Evolutionary conservation across 2,113 vertebrate species (phyloP).

Genomic region (Chloropsis hardwickii): DNA sequence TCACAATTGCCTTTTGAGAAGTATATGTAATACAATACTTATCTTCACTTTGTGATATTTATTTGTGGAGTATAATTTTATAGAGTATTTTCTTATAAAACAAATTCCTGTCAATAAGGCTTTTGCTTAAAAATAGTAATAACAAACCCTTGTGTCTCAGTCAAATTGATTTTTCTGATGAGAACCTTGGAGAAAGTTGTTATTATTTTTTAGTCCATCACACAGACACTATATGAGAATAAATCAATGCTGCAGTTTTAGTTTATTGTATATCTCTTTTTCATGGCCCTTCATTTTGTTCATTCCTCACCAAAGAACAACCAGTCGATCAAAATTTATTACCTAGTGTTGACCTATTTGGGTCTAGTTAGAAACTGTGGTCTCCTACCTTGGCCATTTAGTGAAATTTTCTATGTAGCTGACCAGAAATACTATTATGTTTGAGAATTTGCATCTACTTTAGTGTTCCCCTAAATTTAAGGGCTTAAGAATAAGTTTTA

Average conservation of each 20-base stretch:
- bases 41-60: not conserved
- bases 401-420: not conserved
- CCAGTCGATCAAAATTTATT: constrained; percentile 36
- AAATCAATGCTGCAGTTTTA: not conserved
- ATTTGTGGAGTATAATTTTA: not conserved
- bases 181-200: not conserved
- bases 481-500: not conserved
- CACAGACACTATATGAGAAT: not conserved
- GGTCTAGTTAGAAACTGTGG: constrained; percentile 1
- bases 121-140: constrained; percentile 7
- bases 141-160: not conserved
- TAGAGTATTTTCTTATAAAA: not conserved
- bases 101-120: not conserved
- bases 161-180: constrained; percentile 41
- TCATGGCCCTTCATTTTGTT: not conserved
- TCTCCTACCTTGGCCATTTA: not conserved
- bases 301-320: not conserved
- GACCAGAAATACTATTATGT: constrained; percentile 21
- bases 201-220: not conserved
- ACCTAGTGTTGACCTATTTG: not conserved
- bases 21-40: not conserved
- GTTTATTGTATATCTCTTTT: not conserved
- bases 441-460: constrained; percentile 11
- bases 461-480: constrained; percentile 22
- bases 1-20: not conserved